Conservation (phyloP, 2,888 invertebrate species). For the Tinea semifulvella region DNA sequence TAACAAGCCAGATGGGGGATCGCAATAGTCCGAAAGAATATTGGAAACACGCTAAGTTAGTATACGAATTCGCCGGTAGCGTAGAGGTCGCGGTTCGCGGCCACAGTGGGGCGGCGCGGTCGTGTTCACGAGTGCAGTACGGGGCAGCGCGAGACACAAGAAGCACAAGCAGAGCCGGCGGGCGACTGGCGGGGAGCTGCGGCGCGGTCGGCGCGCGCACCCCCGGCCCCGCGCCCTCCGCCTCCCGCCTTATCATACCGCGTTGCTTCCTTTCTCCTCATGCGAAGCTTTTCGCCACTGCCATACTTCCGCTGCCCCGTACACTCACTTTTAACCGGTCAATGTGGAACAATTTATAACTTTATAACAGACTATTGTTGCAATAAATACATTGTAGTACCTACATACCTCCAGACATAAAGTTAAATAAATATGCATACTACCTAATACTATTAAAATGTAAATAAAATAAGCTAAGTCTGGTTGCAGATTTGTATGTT, state of each 20-base stretch:
- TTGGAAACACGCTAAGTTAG: conserved; percentile 58
- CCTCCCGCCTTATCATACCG: conserved; percentile 39
- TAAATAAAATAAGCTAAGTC: too few relatives aligned
- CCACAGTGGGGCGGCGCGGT: conserved; percentile 64
- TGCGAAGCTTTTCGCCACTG: conserved; percentile 65
- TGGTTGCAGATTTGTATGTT: too few relatives aligned
- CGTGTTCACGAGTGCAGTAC: conserved; percentile 65
- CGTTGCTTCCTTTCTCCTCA: conserved; percentile 60
- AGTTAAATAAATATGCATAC: too few relatives aligned
- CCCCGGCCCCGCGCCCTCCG: conserved; percentile 21
- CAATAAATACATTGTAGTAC: too few relatives aligned
- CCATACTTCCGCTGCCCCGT: conserved; percentile 50
- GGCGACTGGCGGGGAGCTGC: conserved; percentile 70
- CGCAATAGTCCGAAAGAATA: conserved; percentile 48
- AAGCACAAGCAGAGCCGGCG: too few relatives aligned
- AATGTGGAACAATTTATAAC: conserved; percentile 34
- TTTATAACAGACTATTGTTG: too few relatives aligned
- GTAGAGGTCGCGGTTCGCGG: conserved; percentile 64
- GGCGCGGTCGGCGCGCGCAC: conserved; percentile 54
- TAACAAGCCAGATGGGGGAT: conserved; percentile 64
- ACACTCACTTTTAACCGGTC: conserved; percentile 42
- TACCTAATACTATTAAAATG: too few relatives aligned
- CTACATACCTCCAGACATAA: too few relatives aligned
- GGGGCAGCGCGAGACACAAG: conserved; percentile 67
- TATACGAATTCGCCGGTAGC: conserved; percentile 64